Evolutionary conservation across 2,888 invertebrate genomes (phyloP), one percentile per base, ranked within the genome.

Genomic region (Tinea pellionella): DNA sequence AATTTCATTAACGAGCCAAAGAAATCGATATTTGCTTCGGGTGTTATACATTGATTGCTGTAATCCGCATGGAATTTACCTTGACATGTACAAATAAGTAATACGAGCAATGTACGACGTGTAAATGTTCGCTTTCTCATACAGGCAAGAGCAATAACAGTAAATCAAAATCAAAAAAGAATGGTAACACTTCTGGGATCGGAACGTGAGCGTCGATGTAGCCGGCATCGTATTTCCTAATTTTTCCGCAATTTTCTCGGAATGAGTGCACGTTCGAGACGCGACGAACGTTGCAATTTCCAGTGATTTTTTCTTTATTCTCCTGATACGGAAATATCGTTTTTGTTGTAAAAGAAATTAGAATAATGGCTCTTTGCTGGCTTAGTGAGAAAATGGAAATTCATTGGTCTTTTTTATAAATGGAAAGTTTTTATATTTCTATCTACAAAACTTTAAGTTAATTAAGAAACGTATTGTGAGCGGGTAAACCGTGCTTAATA

Each of bases 91-190:
- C 37, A 37, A 37, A 37, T 47, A 47, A 15, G 2, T 6, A 47
- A 2, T 15, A 47, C 3, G 15, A 47, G 47, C 47, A 47, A 47
- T 47, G 47, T 13, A 16, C 47, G 15, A 24, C 53, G 53, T 53
- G 59, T 29, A 15, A 19, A 30, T 13, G 47, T n/a, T 11, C 59
- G 15, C 59, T 12, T 41, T 24, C 59, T 19, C 47, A 43, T 18
- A n/a, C 43, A 13, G n/a, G 59, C 24, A 47, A 47, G n/a, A 59
- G 59, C 59, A 59, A 59, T 59, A 59, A 59, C 59, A 59, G 16
- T 59, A 59, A 59, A 59, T 59, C 59, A 59, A 43, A 62, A 64
- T 29, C 59, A 47, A 57, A 59, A 59, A 41, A 59, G 61, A 55
- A 41, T 16, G 29, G 30, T 15, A 56, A 57, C 60, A 60, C 57